These are phyloP conservation scores for Ecliptopera silaceata DNA, from an alignment of 2,888 invertebrate genomes.

Conservation along the genomic window DNA sequence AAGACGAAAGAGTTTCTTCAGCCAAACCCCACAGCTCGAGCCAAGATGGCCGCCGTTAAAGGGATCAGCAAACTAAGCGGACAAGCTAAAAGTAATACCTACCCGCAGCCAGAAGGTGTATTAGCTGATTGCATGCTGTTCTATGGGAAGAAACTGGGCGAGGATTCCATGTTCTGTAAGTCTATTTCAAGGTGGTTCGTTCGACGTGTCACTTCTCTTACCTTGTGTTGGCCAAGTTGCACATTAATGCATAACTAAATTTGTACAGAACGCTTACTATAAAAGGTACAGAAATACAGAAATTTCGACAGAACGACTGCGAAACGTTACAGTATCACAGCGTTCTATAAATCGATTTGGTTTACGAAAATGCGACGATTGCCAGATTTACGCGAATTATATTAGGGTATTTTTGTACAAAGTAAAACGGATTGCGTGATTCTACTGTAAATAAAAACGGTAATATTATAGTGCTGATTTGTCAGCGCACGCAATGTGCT, in stretches of 20 bases:
- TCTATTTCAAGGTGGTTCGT: constrained; percentile 34
- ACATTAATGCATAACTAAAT: too few species aligned
- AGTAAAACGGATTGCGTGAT: neutral
- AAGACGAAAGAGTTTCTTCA: constrained; percentile 99
- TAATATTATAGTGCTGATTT: neutral
- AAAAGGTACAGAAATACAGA: too few species aligned
- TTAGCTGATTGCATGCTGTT: constrained; percentile 98
- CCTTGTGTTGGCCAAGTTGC: too few species aligned
- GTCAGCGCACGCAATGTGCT: neutral
- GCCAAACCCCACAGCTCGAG: constrained; percentile 98
- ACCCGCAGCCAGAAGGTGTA: constrained; percentile 99
- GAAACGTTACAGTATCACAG: too few species aligned
- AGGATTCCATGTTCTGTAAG: constrained; percentile 95
- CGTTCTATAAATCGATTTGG: too few species aligned
- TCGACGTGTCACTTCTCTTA: neutral
- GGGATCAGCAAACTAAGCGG: constrained; percentile 98
- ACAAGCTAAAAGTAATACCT: constrained; percentile 97
- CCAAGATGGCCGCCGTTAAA: constrained; percentile 97
- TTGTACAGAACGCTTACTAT: too few species aligned
- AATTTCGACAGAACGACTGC: too few species aligned
- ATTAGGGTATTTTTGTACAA: neutral
- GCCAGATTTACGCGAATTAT: too few species aligned
- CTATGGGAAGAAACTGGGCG: constrained; percentile 97
- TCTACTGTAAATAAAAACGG: neutral
- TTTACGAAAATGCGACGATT: too few species aligned